Percentiles rank a stretch among this genome's conserved stretches.
Evolutionary conservation across 1,140 invertebrate genomes (phyloP).

Genomic region (Stegodyphus dumicola): DNA sequence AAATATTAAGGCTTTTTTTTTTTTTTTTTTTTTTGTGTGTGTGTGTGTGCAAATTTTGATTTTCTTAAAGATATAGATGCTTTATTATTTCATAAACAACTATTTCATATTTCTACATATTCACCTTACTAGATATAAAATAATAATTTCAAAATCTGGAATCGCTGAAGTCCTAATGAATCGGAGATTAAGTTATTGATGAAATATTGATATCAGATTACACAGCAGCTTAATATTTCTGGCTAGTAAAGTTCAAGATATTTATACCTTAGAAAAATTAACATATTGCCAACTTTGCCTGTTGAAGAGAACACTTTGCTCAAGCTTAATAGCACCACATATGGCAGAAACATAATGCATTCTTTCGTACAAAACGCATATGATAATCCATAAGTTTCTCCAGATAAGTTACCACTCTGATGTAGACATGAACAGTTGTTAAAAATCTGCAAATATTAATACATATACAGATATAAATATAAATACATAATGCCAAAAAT

Average conservation of each 20-base stretch:
- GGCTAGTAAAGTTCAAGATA: background rate
- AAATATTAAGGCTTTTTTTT: too few relatives aligned
- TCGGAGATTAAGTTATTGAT: background rate
- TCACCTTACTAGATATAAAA: too few relatives aligned
- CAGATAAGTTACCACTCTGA: background rate
- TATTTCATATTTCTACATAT: too few relatives aligned
- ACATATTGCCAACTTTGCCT: slow-evolving; percentile 45
- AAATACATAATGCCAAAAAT: too few relatives aligned
- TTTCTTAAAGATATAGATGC: too few relatives aligned
- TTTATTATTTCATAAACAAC: too few relatives aligned
- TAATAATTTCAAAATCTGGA: too few relatives aligned
- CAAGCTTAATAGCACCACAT: slow-evolving; percentile 43
- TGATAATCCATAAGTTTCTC: background rate
- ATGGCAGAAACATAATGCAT: slow-evolving; percentile 45
- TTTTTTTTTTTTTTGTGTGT: too few relatives aligned
- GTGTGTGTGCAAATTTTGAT: too few relatives aligned
- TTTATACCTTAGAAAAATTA: slow-evolving; percentile 44
- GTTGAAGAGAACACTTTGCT: slow-evolving; percentile 53
- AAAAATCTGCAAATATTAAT: slow-evolving; percentile 10
- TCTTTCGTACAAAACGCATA: slow-evolving; percentile 43
- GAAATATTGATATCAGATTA: background rate
- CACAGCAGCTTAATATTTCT: background rate
- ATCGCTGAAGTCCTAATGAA: too few relatives aligned
- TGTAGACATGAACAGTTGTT: slow-evolving; percentile 33
- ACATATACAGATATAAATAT: too few relatives aligned